Evolutionary conservation across 2,888 invertebrate genomes (phyloP).

Genomic region (Acanthosepion pharaonis): DNA sequence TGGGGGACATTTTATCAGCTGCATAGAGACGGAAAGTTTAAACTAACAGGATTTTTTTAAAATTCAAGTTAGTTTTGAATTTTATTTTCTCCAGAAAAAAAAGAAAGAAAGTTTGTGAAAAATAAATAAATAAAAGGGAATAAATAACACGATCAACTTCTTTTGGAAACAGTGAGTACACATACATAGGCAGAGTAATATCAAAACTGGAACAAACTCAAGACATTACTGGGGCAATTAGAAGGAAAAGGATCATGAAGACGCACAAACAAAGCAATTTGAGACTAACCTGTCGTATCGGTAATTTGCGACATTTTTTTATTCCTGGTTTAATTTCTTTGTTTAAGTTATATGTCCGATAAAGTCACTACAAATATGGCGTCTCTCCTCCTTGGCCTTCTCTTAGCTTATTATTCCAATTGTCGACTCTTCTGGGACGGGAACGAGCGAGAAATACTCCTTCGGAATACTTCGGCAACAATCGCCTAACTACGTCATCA

Average conservation of each 20-base stretch:
- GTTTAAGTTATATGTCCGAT: not conserved
- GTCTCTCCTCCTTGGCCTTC: not conserved
- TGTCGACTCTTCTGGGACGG: not conserved
- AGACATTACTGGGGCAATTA: not conserved
- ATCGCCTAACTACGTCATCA: not conserved
- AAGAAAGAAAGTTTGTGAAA: too few relatives aligned
- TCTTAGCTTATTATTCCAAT: not conserved
- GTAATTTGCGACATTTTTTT: not conserved
- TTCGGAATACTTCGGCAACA: constrained; percentile 33
- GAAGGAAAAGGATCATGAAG: not conserved
- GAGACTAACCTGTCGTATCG: constrained; percentile 25
- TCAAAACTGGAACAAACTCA: not conserved
- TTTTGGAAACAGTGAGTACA: too few relatives aligned
- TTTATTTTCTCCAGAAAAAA: too few relatives aligned
- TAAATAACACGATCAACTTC: too few relatives aligned
- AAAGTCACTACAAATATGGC: not conserved
- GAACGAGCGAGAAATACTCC: not conserved
- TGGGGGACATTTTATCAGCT: not conserved
- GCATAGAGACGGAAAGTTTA: not conserved
- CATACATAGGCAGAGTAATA: too few relatives aligned
- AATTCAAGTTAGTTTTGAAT: too few relatives aligned
- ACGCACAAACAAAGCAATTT: not conserved
- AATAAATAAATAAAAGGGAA: too few relatives aligned
- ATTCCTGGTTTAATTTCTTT: not conserved
- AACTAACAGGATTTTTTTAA: not conserved